Conservation (phyloP, 1,140 invertebrate genomes). For the Diabrotica undecimpunctata region DNA sequence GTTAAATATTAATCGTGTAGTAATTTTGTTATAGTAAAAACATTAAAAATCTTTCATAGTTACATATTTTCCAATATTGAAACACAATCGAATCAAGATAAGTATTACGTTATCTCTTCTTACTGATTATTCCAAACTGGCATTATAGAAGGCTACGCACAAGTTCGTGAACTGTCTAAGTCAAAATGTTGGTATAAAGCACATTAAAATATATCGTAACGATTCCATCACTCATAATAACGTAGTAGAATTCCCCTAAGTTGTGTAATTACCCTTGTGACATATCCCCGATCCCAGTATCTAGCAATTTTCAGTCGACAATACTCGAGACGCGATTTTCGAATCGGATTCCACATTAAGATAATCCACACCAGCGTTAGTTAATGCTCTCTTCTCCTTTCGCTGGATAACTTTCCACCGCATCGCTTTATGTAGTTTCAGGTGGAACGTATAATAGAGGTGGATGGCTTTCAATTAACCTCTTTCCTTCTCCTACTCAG, state of each 20-base stretch:
- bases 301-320: conserved; percentile 2
- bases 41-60: no score
- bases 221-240: background rate
- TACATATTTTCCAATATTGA: no score
- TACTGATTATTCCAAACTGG: no score
- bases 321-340: conserved; percentile 1
- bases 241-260: background rate
- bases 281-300: background rate
- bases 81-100: no score
- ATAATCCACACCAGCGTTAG: background rate
- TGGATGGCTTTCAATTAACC: conserved; percentile 19
- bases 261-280: background rate
- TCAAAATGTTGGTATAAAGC: no score
- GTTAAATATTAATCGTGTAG: no score
- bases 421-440: conserved; percentile 21
- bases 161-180: no score
- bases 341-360: background rate
- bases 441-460: conserved; percentile 20
- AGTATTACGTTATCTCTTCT: no score
- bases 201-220: background rate
- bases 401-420: conserved; percentile 8
- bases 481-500: conserved; percentile 7
- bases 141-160: no score
- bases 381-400: conserved; percentile 5
- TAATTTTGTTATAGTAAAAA: no score